Conservation (phyloP, 2,113 vertebrate species). For the Alces alces region DNA sequence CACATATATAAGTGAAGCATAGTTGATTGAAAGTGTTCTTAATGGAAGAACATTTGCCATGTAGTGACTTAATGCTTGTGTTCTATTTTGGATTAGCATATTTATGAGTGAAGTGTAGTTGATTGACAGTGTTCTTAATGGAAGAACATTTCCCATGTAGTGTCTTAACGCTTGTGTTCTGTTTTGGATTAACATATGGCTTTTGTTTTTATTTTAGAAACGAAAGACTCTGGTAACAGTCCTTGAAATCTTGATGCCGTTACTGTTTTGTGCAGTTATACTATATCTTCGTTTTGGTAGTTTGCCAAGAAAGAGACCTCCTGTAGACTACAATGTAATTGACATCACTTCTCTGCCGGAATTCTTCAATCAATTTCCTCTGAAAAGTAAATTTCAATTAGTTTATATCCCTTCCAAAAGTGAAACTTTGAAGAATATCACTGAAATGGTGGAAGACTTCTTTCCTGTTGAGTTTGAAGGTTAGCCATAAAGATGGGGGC, state of each 20-base stretch:
- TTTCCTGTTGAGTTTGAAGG: constrained; percentile 75
- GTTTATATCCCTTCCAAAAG: constrained; percentile 89
- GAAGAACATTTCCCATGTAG: not conserved
- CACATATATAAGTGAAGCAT: not conserved
- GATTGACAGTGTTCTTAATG: not conserved
- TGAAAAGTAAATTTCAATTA: constrained; percentile 78
- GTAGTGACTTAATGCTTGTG: rapidly evolving
- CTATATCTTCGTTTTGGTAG: constrained; percentile 89
- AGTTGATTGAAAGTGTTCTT: not conserved
- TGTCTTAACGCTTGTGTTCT: rapidly evolving
- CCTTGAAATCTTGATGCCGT: constrained; percentile 89
- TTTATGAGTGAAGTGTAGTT: not conserved
- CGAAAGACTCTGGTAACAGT: constrained; percentile 90
- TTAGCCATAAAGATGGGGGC: constrained; percentile 32
- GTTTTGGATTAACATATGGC: not conserved
- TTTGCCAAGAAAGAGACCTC: constrained; percentile 77
- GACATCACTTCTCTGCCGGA: constrained; percentile 73
- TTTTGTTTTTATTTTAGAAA: constrained; percentile 80
- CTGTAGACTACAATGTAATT: constrained; percentile 77
- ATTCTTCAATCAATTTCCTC: constrained; percentile 54
- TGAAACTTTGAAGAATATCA: constrained; percentile 83
- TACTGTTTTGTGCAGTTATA: constrained; percentile 90
- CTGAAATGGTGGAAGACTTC: constrained; percentile 76
- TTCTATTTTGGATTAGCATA: not conserved
- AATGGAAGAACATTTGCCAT: not conserved